These are phyloP conservation scores for Cheumatopsyche charites DNA, from an alignment of 1,140 invertebrate genomes.

Conservation along the genomic window DNA sequence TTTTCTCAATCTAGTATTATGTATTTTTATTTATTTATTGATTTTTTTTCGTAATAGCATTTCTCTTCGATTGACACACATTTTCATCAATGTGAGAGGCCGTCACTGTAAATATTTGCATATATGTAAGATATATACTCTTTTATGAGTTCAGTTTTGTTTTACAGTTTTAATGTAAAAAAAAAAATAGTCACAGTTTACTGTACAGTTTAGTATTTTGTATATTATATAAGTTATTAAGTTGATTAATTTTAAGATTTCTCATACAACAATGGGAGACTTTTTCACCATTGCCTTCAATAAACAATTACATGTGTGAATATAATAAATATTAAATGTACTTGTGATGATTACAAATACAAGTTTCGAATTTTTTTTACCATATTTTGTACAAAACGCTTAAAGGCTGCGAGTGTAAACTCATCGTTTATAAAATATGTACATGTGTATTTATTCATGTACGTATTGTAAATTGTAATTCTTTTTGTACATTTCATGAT, in stretches of 20 bases:
- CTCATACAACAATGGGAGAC: conserved; percentile 25
- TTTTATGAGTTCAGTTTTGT: conserved; percentile 22
- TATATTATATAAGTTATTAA: conserved; percentile 16
- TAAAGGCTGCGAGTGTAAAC: conserved; percentile 31
- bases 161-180: conserved; percentile 28
- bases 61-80: too few relatives aligned
- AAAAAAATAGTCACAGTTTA: conserved; percentile 19
- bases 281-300: conserved; percentile 39
- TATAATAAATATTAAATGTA: conserved; percentile 10
- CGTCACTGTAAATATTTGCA: conserved; percentile 24
- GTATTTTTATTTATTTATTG: too few relatives aligned
- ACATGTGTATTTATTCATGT: conserved; percentile 27
- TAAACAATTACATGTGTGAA: conserved; percentile 11
- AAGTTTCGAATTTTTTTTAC: conserved; percentile 37
- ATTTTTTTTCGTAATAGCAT: too few relatives aligned
- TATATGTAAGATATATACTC: conserved; percentile 29
- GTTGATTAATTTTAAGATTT: conserved; percentile 2
- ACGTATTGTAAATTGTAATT: not conserved
- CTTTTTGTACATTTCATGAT: not conserved
- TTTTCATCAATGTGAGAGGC: not conserved
- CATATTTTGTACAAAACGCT: conserved; percentile 39
- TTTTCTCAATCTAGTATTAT: too few relatives aligned
- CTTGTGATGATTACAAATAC: conserved; percentile 9
- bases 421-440: conserved; percentile 3
- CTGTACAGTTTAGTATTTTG: conserved; percentile 15